A percentile compares a stretch with the other conserved stretches of the same genome.
phyloP scores from a whole-genome alignment of 2,888 invertebrate genomes.

The Orchesella flavescens region DNA sequence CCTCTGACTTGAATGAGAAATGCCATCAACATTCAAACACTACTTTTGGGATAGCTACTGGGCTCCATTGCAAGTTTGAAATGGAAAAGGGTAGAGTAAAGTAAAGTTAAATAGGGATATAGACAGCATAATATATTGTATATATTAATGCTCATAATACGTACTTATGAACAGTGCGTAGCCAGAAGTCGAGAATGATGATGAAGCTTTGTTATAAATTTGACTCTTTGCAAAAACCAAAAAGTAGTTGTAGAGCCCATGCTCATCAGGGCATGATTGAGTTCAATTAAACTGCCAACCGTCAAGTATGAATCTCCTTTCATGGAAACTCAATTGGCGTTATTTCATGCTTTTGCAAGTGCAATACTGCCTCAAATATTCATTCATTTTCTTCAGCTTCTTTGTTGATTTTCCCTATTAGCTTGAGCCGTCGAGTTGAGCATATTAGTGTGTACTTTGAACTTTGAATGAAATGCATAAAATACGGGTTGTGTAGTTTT shows the following conservation, averaged over 20 bases:
- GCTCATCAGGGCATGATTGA: conserved; percentile 44
- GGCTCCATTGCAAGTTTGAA: too few species aligned
- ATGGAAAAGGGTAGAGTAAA: too few species aligned
- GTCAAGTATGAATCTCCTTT: conserved; percentile 40
- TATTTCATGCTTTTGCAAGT: conserved; percentile 9
- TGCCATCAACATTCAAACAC: too few species aligned
- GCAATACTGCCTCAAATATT: conserved; percentile 15
- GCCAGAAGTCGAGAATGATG: not conserved
- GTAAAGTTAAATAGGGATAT: too few species aligned
- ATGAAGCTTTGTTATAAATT: conserved; percentile 15
- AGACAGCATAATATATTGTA: too few species aligned
- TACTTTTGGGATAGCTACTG: too few species aligned
- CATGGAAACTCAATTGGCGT: conserved; percentile 33
- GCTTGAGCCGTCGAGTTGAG: too few species aligned
- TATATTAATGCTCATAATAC: too few species aligned
- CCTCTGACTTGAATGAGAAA: too few species aligned
- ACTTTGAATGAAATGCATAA: not conserved
- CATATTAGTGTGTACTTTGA: too few species aligned
- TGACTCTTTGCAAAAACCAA: conserved; percentile 25
- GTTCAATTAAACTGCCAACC: conserved; percentile 54
- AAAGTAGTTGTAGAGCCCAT: conserved; percentile 21
- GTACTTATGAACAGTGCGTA: too few species aligned
- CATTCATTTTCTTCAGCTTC: conserved; percentile 28
- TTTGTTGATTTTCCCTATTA: not conserved
- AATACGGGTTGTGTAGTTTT: not conserved